Evolutionary conservation across 2,797 vertebrate genomes (phyloP), one percentile per base, ranked within the genome.

Genomic region (Hippocampus kuda): DNA sequence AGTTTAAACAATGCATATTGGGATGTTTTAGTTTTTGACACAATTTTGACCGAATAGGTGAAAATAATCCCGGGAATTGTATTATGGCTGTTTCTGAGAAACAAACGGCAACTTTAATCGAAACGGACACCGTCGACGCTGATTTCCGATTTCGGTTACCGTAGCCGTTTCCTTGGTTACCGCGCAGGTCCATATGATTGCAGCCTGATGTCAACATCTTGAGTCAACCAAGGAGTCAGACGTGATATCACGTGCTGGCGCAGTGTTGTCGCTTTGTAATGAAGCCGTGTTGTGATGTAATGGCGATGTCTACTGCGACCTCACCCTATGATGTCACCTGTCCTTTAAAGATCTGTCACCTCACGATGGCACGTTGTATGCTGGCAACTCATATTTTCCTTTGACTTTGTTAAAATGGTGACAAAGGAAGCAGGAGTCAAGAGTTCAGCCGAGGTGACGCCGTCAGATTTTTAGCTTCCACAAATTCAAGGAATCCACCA

Each of bases 241-340:
- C 20, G 34, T n/a, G 34, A 63, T 63, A 11, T 63, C 61, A 42
- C 15, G 18, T 22, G 3, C 5, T 42, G 34, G 20, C 20, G 4
- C 22, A 13, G 20, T 11, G 20, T 41, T 13, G 24, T 13, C 9
- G 24, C 63, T 65, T 65, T 65, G 63, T 65, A 49, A 65, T 65
- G 24, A 65, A 65, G 63, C 63, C 15, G 48, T 30, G 44, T 48
- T 65, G 24, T 48, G 63, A 65, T 65, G 63, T 65, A 65, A 65
- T 8, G 13, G 13, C 15, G 63, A 65, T 65, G 62, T 16, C 0
- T 15, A 18, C 15, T 11, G 12, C 13, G 27, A 12, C 42, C 12
- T 24, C 38, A n/a, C 15, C n/a, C 42, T 46, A 46, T 65, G 63
- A 65, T 65, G 63, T 65, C 63, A 16, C 20, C 63, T 49, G 24